phyloP scores from a whole-genome alignment of 2,113 vertebrate species.

The Forbesichthys papilliferus region DNA sequence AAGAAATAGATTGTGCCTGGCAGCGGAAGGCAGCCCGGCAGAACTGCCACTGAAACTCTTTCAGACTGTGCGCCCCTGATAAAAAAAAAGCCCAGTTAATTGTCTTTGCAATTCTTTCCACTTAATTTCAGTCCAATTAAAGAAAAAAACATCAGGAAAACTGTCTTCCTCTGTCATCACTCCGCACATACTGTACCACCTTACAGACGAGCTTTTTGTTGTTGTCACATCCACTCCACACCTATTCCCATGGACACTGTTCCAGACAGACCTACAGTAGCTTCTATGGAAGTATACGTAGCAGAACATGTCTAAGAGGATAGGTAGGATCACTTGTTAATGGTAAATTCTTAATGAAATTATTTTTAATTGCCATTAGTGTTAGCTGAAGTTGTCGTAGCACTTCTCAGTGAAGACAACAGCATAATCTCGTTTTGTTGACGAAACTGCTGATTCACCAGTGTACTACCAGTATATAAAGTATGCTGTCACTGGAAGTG shows the following conservation, averaged over 20 bases:
- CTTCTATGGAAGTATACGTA: neutral
- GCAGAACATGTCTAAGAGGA: no score
- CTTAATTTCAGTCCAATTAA: constrained; percentile 89
- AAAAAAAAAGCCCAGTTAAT: constrained; percentile 82
- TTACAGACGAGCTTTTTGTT: constrained; percentile 13
- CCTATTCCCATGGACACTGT: constrained; percentile 23
- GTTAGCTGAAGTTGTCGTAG: no score
- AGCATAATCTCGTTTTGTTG: no score
- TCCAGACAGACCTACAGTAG: constrained; percentile 21
- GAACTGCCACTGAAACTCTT: constrained; percentile 73
- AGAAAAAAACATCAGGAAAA: constrained; percentile 72
- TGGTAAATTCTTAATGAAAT: no score
- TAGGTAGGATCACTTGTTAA: no score
- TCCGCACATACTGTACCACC: constrained; percentile 64
- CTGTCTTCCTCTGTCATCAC: constrained; percentile 78
- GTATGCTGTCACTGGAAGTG: no score
- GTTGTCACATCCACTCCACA: neutral
- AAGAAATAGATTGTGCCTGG: constrained; percentile 83
- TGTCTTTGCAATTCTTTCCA: constrained; percentile 89
- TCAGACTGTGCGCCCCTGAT: constrained; percentile 78
- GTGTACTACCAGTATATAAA: no score
- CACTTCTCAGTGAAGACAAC: no score
- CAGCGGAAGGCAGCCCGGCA: constrained; percentile 71
- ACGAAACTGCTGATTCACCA: no score
- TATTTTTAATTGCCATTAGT: no score